Conservation (phyloP, 2,888 invertebrate genomes). For the Aethes cnicana region DNA sequence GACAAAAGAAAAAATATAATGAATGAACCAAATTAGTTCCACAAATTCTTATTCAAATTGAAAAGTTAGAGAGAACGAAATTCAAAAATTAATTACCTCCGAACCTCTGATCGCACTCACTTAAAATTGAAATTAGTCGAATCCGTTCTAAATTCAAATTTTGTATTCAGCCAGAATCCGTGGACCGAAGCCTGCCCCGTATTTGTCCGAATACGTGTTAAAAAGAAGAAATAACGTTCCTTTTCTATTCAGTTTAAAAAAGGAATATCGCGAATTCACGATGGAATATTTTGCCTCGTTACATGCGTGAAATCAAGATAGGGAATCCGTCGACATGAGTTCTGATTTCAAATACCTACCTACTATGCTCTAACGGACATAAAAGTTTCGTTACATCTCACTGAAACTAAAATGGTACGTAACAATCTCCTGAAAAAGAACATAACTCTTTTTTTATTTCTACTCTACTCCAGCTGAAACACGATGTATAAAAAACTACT, state of each 20-base stretch:
- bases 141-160: conserved; percentile 29
- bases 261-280: not conserved
- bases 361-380: not conserved
- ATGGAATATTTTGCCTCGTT: conserved; percentile 2
- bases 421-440: not conserved
- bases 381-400: not conserved
- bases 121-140: conserved; percentile 28
- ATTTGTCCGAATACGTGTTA: conserved; percentile 3
- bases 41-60: not conserved
- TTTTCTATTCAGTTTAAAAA: conserved; percentile 8
- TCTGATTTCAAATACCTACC: too few species aligned
- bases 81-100: conserved; percentile 7
- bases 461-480: conserved; percentile 3
- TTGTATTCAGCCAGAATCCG: conserved; percentile 7
- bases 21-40: not conserved
- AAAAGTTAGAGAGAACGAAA: not conserved
- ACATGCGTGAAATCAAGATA: not conserved
- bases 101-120: conserved; percentile 10
- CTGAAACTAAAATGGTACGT: not conserved
- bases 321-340: too few species aligned
- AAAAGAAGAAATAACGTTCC: conserved; percentile 10
- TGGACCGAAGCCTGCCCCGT: conserved; percentile 1
- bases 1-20: too few species aligned
- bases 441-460: conserved; percentile 16
- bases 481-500: conserved; percentile 30